These are phyloP conservation scores for Drosophila affinis DNA, from an alignment of 2,888 invertebrate genomes.

Conservation along the genomic window DNA sequence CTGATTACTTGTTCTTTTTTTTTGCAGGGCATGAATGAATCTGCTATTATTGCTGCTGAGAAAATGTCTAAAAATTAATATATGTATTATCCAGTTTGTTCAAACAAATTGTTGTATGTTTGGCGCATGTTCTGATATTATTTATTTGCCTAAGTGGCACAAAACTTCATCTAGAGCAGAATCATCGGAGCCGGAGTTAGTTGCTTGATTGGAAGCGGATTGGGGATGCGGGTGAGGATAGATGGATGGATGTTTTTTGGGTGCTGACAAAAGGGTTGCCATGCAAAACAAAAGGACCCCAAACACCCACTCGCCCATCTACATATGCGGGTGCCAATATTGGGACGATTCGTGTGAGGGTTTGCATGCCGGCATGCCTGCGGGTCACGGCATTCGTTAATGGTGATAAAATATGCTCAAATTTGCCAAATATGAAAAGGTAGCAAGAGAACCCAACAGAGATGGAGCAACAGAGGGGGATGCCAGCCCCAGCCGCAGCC, in stretches of 20 bases:
- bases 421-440: constrained; percentile 79
- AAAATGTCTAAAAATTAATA: constrained; percentile 75
- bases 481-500: constrained; percentile 49
- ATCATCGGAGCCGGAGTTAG: constrained; percentile 41
- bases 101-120: constrained; percentile 66
- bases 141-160: constrained; percentile 74
- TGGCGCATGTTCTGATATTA: constrained; percentile 58
- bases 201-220: constrained; percentile 62
- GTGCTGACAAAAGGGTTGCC: constrained; percentile 72
- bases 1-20: no score
- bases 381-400: constrained; percentile 72
- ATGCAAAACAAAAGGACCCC: constrained; percentile 58
- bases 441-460: constrained; percentile 41
- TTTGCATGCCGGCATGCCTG: constrained; percentile 47
- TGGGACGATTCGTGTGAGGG: constrained; percentile 21
- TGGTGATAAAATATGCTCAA: constrained; percentile 82
- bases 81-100: constrained; percentile 78
- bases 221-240: constrained; percentile 32
- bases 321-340: constrained; percentile 69
- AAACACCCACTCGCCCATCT: constrained; percentile 16
- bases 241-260: constrained; percentile 15
- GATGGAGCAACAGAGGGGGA: not conserved
- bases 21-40: not conserved
- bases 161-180: not conserved
- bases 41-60: not conserved